Base-by-base conservation (phyloP, 2,888 invertebrate species). In the Pachydiplax longipennis region DNA sequence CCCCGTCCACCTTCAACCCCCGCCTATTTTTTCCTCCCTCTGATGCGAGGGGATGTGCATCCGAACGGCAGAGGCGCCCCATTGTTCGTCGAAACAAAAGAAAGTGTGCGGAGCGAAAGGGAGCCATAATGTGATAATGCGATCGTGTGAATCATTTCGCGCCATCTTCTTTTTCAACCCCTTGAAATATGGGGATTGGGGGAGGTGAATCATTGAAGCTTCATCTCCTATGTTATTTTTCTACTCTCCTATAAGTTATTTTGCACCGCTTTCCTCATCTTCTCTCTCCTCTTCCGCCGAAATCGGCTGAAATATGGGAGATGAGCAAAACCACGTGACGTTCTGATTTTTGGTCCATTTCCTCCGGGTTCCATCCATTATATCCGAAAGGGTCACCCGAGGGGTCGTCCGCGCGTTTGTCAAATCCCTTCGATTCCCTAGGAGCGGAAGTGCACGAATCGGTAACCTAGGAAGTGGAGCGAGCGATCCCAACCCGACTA, bases 81-180 rank as follows among this genome's bases (percentile, higher is more conserved):
- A 87, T 87, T 87, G 87, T 87, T 87, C 87, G 61, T 40, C 87
- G 61, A 87, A 87, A 87, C 87, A 87, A 87, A 87, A 61, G 87
- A 58, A 53, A 31, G 58, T 22, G 58, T 31, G 83, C 35, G 31
- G 8, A 48, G 73, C 1, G 73, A 65, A 15, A 53, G 61, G 53
- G 83, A 58, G n/a, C 87, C 87, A n/a, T 87, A 87, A 87, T 61
- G 87, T 87, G 87, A 87, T 87, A 87, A 87, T 87, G 87, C 65
- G 61, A 87, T 61, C 37, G 83, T 58, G 87, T 87, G 61, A 61
- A 37, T 61, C 61, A 87, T 61, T 87, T 31, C 58, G 87, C 58
- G 53, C 58, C 65, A 87, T 87, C 87, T 61, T 65, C 61, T 87
- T 87, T n/a, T 87, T 65, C 61, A 61, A 61, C 37, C 58, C 53